Conservation (phyloP, 2,113 vertebrate genomes). For the Alexandromys fortis region DNA sequence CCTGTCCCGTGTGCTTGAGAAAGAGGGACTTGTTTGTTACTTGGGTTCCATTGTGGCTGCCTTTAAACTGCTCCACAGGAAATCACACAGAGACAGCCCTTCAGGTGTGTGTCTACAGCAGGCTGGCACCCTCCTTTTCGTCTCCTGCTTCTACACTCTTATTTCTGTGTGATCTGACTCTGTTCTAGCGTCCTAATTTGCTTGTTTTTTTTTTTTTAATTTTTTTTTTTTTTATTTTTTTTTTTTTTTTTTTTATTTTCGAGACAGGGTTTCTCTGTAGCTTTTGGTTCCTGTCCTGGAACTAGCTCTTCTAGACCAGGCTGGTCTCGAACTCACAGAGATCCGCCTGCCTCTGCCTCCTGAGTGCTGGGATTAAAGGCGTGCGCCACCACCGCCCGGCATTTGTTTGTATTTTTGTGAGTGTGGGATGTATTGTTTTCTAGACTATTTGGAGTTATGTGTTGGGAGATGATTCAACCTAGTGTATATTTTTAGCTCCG, state of each 20-base stretch:
- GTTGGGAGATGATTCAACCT: background rate
- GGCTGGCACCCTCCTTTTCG: background rate
- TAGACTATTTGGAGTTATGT: background rate
- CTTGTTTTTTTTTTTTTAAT: conserved; percentile 16
- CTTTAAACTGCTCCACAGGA: background rate
- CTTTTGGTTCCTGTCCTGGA: too few relatives aligned
- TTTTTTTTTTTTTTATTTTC: background rate
- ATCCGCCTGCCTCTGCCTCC: too few relatives aligned
- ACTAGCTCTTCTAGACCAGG: too few relatives aligned
- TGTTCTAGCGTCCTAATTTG: background rate
- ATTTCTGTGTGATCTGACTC: background rate
- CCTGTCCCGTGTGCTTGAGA: background rate
- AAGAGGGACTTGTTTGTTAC: background rate
- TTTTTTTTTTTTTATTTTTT: background rate
- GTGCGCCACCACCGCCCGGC: too few relatives aligned
- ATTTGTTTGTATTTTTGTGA: background rate
- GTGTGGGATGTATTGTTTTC: background rate
- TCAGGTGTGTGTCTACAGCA: background rate
- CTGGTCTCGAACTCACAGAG: too few relatives aligned
- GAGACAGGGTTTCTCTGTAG: too few relatives aligned
- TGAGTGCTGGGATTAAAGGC: too few relatives aligned
- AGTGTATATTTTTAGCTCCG: background rate
- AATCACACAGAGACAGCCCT: background rate
- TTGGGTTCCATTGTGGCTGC: background rate
- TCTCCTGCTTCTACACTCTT: background rate